Percentiles rank a stretch among this genome's conserved stretches.
Conservation (phyloP, 2,797 vertebrate genomes). For the Buceros bicornis region DNA sequence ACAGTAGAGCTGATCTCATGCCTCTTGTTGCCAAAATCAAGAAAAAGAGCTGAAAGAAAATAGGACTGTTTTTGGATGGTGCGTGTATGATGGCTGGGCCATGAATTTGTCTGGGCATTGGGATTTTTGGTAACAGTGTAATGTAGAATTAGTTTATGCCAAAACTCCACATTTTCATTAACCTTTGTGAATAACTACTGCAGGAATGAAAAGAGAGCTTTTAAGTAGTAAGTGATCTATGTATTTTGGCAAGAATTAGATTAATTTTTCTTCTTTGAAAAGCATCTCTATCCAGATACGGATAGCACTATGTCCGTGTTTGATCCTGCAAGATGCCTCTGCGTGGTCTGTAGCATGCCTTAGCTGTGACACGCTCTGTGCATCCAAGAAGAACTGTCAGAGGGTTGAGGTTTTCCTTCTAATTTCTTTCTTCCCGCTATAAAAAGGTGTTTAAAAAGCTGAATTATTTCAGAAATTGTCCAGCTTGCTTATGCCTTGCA, state of each 20-base stretch:
- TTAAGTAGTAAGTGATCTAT: neutral
- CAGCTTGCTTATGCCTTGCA: neutral
- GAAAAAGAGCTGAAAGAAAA: neutral
- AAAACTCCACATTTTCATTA: fast-evolving
- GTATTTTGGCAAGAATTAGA: neutral
- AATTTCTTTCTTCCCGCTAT: neutral
- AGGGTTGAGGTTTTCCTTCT: neutral
- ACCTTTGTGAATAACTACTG: neutral
- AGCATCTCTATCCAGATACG: fast-evolving
- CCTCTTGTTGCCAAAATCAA: neutral
- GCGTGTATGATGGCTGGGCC: neutral
- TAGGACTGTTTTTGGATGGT: neutral
- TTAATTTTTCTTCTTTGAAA: neutral
- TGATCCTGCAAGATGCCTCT: neutral
- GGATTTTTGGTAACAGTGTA: neutral
- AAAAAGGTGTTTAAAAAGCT: neutral
- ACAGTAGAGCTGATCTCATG: neutral
- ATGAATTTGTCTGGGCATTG: neutral
- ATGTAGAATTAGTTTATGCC: neutral
- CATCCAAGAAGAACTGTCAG: fast-evolving
- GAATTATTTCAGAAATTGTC: neutral
- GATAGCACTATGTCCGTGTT: neutral
- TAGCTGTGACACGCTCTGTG: neutral
- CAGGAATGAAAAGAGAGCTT: neutral
- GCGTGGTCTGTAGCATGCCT: neutral